A percentile compares a stretch with the other conserved stretches of the same genome.
Evolutionary conservation across 1,140 invertebrate genomes (phyloP).

Genomic region (Hyles euphorbiae): DNA sequence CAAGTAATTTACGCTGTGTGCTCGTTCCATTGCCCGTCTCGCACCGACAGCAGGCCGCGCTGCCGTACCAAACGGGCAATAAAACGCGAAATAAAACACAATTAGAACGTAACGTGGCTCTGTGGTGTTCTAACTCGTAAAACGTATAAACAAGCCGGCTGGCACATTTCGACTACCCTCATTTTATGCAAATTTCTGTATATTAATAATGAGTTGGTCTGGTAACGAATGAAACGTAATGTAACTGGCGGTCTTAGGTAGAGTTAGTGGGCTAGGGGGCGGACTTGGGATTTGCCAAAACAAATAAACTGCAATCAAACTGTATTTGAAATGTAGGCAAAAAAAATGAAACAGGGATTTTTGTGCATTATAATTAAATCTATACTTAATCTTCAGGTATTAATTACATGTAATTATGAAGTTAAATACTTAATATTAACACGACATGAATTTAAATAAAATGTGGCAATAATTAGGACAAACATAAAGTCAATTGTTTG

Average conservation of each 20-base stretch:
- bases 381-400: too few relatives aligned
- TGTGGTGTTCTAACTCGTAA: constrained; percentile 13
- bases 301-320: too few relatives aligned
- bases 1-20: too few relatives aligned
- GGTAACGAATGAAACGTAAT: constrained; percentile 32
- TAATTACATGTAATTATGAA: too few relatives aligned
- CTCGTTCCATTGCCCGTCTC: background rate
- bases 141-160: constrained; percentile 23
- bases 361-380: too few relatives aligned
- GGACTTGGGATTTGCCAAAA: background rate
- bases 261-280: background rate
- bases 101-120: constrained; percentile 10
- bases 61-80: constrained; percentile 18
- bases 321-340: too few relatives aligned
- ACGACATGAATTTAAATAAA: too few relatives aligned
- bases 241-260: constrained; percentile 21
- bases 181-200: constrained; percentile 47
- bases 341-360: too few relatives aligned
- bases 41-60: background rate
- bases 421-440: too few relatives aligned
- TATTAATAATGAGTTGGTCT: constrained; percentile 44
- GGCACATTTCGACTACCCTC: constrained; percentile 27
- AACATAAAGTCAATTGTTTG: too few relatives aligned
- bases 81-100: constrained; percentile 22
- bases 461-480: too few relatives aligned